Conservation (phyloP, 2,113 vertebrate genomes). For the Rhinolophus sinicus region DNA sequence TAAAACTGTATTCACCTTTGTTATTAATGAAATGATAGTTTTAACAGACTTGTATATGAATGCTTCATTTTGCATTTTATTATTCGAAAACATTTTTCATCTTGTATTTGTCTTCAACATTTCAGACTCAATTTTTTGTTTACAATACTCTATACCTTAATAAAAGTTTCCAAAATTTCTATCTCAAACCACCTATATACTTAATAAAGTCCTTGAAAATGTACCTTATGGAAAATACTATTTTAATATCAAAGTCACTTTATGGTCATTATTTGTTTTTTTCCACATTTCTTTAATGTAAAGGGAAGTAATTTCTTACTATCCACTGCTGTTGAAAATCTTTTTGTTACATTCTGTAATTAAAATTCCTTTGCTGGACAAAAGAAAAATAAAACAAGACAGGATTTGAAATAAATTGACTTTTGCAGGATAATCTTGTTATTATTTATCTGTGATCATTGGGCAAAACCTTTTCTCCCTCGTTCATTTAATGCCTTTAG, state of each 20-base stretch:
- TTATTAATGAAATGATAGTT: background rate
- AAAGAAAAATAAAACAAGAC: background rate
- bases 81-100: background rate
- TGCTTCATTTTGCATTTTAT: background rate
- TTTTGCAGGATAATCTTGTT: background rate
- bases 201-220: background rate
- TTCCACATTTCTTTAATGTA: background rate
- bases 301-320: background rate
- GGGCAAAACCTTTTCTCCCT: background rate
- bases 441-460: background rate
- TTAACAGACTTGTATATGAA: background rate
- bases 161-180: background rate
- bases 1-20: background rate
- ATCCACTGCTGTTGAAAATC: background rate
- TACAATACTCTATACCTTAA: background rate
- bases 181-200: background rate
- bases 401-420: background rate
- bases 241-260: background rate
- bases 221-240: background rate
- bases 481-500: background rate
- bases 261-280: background rate
- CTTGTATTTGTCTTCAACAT: background rate
- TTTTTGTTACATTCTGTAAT: background rate
- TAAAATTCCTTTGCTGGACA: background rate
- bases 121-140: background rate